Base-by-base conservation (phyloP, 1,140 invertebrate species). In the Aphidius gifuensis region DNA sequence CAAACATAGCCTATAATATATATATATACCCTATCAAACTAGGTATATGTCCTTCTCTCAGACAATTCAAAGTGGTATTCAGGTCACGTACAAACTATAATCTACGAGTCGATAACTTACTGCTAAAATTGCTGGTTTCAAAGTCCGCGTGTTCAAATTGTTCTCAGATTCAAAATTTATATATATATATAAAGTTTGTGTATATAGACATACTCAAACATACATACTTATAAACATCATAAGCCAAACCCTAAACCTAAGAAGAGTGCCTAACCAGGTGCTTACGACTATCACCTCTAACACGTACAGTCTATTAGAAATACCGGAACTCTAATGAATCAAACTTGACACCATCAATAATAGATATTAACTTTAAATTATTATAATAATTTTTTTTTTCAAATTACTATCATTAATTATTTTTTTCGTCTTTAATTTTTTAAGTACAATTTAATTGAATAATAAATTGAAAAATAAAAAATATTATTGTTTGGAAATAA, bases 91-190 rank as follows among this genome's bases (percentile, higher is more conserved):
- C 66, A 54, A 43, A 59, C 65, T 71, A 74, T 74, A 72, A 74
- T 72, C 72, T 72, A 68, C 63, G 71, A 72, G 65, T 71, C 72
- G 69, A 72, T 72, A 74, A 74, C 72, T 74, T 74, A 74, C 71
- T 74, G 58, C 60, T 65, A 67, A 69, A 72, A 74, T 74, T 65
- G 68, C 68, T 71, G 62, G 66, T 61, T 64, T 49, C 58, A 47
- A 50, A 48, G 21, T 11, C 42, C 54, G n/a, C 61, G 45, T 59
- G 51, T 40, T 61, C 61, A 64, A 66, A 66, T 66, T 66, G 65
- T 66, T 32, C 62, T 46, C 58, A 47, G 53, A 38, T 45, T 44
- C 56, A 38, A 40, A 53, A 40, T 38, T 5, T 8, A 9, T 43
- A 16, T 16, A 16, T 16, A 16, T 16, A 16, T 16, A n/a, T 43